These are phyloP conservation scores for Indicator maculatus DNA, from an alignment of 2,113 vertebrate species.

Conservation along the genomic window DNA sequence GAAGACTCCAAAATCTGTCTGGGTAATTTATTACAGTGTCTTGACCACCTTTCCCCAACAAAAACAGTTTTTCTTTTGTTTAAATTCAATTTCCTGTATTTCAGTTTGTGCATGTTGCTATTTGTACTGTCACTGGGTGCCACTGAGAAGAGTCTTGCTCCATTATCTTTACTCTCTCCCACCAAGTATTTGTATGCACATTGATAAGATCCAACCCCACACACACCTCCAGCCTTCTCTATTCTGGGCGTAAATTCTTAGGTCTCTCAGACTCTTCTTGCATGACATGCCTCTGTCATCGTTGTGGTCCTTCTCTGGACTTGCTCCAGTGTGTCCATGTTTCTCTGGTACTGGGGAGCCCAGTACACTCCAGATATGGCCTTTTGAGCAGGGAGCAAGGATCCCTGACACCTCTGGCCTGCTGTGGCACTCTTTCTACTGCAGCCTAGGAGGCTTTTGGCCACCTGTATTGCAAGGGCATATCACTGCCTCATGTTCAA, in stretches of 20 bases:
- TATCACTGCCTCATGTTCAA: neutral
- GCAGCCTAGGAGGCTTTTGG: neutral
- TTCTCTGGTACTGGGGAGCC: neutral
- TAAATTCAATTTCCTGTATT: too few relatives aligned
- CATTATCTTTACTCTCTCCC: neutral
- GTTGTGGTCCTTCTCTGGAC: neutral
- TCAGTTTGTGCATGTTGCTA: too few relatives aligned
- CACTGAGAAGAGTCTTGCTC: too few relatives aligned
- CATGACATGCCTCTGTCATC: neutral
- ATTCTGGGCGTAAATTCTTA: neutral
- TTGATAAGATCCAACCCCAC: neutral
- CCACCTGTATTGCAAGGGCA: neutral
- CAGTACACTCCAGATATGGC: neutral
- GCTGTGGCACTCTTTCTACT: neutral
- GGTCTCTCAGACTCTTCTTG: neutral
- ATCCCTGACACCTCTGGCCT: neutral
- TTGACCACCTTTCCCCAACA: neutral
- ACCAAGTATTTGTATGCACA: neutral
- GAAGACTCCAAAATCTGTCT: neutral
- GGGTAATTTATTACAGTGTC: neutral
- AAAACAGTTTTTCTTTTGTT: too few relatives aligned
- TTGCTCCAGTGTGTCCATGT: neutral
- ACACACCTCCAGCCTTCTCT: neutral
- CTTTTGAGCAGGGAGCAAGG: neutral
- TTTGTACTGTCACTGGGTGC: too few relatives aligned